A percentile compares a stretch with the other conserved stretches of the same genome.
phyloP scores from a whole-genome alignment of 2,888 invertebrate genomes.

The Dryomyza anilis region DNA sequence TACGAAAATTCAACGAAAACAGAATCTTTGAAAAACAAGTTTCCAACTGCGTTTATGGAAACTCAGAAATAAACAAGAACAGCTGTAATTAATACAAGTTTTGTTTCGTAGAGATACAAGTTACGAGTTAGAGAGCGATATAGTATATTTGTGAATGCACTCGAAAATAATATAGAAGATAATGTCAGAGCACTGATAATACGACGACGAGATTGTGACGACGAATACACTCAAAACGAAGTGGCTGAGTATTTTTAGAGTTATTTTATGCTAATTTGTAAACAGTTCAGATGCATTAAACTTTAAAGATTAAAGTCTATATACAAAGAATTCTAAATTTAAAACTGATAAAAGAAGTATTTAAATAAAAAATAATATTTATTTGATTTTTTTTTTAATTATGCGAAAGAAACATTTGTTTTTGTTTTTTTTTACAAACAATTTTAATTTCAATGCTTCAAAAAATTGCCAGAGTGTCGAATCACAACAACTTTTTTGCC shows the following conservation, averaged over 20 bases:
- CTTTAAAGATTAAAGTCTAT: no score
- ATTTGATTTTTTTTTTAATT: neutral
- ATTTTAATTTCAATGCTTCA: neutral
- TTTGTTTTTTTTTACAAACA: neutral
- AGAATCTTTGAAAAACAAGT: constrained; percentile 32
- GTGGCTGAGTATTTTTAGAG: no score
- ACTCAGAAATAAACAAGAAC: constrained; percentile 42
- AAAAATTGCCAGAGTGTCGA: no score
- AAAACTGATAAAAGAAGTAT: neutral
- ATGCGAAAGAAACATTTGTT: neutral
- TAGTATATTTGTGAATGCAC: no score
- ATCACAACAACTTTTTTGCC: no score
- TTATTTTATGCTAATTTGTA: no score
- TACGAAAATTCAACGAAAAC: no score
- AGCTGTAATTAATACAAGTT: constrained; percentile 38
- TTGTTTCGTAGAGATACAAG: neutral
- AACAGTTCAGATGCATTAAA: no score
- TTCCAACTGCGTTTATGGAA: constrained; percentile 24
- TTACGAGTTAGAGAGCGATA: neutral
- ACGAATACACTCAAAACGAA: no score
- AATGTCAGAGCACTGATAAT: neutral
- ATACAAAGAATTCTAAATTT: no score
- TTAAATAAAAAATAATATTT: neutral
- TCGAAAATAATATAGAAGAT: neutral
- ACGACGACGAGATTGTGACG: neutral